Conservation (phyloP, 2,113 vertebrate species). For the Pituophis catenifer region DNA sequence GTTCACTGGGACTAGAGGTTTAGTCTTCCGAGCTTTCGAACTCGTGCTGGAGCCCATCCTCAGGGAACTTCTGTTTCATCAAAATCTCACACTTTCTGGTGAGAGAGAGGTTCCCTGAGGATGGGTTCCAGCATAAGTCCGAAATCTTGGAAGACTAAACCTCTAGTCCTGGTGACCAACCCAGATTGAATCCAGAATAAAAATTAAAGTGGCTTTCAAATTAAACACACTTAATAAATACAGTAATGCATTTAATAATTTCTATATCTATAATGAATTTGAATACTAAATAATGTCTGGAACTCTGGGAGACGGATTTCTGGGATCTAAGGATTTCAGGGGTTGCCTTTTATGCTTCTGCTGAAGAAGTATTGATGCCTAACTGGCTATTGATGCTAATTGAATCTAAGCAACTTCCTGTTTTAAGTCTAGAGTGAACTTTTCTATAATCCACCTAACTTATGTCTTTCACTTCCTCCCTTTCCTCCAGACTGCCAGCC, state of each 20-base stretch:
- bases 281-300: background rate
- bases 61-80: background rate
- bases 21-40: background rate
- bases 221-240: background rate
- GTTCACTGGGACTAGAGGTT: background rate
- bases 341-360: background rate
- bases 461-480: background rate
- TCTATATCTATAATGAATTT: background rate
- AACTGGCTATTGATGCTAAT: background rate
- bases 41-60: background rate
- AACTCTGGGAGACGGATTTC: background rate
- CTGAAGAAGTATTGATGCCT: background rate
- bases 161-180: background rate
- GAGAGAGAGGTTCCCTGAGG: background rate
- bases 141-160: background rate
- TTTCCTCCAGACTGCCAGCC: slow-evolving; percentile 28
- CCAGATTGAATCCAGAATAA: background rate
- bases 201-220: background rate
- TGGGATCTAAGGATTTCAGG: background rate
- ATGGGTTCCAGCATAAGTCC: background rate
- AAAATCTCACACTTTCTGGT: background rate
- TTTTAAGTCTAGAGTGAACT: background rate
- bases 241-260: background rate
- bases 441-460: background rate
- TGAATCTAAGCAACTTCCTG: background rate